These are phyloP conservation scores for Eumeta japonica DNA, from an alignment of 1,140 invertebrate genomes.

Conservation along the genomic window DNA sequence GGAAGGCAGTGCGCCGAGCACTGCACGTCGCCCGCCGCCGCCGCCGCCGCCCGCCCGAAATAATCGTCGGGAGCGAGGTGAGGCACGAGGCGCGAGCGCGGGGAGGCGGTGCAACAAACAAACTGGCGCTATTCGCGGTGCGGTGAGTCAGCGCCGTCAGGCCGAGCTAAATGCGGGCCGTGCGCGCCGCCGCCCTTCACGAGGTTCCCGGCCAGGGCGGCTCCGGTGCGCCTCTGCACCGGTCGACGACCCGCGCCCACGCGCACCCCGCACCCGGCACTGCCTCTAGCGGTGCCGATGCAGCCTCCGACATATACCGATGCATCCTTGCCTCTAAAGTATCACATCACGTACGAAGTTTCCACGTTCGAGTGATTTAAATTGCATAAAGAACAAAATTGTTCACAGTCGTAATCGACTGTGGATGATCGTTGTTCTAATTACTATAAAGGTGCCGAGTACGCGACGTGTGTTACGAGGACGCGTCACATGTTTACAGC, in stretches of 20 bases:
- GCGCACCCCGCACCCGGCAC: conserved; percentile 26
- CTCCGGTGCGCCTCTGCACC: conserved; percentile 3
- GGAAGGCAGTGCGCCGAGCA: conserved; percentile 34
- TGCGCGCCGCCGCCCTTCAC: conserved; percentile 53
- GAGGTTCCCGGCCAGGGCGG: conserved; percentile 13
- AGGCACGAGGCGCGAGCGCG: conserved; percentile 56
- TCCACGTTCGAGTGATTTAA: too few species aligned
- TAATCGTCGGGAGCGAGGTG: conserved; percentile 19
- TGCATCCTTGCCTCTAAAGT: too few species aligned
- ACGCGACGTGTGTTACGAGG: neutral
- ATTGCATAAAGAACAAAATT: too few species aligned
- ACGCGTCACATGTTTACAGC: conserved; percentile 4
- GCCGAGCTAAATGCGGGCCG: conserved; percentile 51
- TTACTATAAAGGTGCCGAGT: too few species aligned
- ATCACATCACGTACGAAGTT: too few species aligned
- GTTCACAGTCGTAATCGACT: too few species aligned
- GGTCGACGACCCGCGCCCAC: conserved; percentile 50
- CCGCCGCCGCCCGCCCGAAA: conserved; percentile 34
- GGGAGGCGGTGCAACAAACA: conserved; percentile 54
- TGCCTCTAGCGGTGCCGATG: too few species aligned
- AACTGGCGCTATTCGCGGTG: conserved; percentile 48
- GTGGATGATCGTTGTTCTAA: too few species aligned
- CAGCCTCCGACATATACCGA: too few species aligned
- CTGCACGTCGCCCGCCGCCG: too few species aligned
- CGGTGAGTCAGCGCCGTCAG: conserved; percentile 49